These are phyloP conservation scores for Diarsia brunnea DNA, from an alignment of 2,888 invertebrate genomes.

Conservation along the genomic window DNA sequence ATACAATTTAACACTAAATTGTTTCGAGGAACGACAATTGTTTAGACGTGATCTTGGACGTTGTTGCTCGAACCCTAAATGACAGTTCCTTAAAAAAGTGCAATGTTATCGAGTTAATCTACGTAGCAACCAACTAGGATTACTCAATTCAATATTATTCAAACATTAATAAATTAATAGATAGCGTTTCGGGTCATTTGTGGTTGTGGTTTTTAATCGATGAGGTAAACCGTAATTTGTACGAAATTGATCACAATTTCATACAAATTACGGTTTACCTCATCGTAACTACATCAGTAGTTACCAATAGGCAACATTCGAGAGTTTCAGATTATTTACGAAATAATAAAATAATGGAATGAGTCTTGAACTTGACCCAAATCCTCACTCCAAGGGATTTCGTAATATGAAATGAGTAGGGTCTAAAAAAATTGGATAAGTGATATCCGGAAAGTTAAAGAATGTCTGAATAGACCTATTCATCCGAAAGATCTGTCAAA, in stretches of 20 bases:
- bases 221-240: background rate
- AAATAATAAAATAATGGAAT: slow-evolving; percentile 4
- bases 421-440: slow-evolving; percentile 14
- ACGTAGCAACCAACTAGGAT: background rate
- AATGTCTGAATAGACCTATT: slow-evolving; percentile 31
- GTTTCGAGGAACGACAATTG: background rate
- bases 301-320: background rate
- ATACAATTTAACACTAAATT: slow-evolving; percentile 13
- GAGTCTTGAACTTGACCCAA: slow-evolving; percentile 12
- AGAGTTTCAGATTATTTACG: background rate
- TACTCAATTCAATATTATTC: background rate
- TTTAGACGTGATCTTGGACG: background rate
- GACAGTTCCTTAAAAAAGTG: too few relatives aligned
- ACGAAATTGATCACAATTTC: too few relatives aligned
- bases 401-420: slow-evolving; percentile 13
- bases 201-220: background rate
- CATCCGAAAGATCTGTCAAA: slow-evolving; percentile 41
- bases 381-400: background rate
- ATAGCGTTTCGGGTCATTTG: background rate
- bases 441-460: slow-evolving; percentile 14
- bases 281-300: too few relatives aligned
- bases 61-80: background rate
- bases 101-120: background rate
- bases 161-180: background rate
- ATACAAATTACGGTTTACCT: too few relatives aligned